Percentiles rank a stretch among this genome's conserved stretches.
phyloP scores from a whole-genome alignment of 2,113 vertebrate species.

The Parotia lawesii region DNA sequence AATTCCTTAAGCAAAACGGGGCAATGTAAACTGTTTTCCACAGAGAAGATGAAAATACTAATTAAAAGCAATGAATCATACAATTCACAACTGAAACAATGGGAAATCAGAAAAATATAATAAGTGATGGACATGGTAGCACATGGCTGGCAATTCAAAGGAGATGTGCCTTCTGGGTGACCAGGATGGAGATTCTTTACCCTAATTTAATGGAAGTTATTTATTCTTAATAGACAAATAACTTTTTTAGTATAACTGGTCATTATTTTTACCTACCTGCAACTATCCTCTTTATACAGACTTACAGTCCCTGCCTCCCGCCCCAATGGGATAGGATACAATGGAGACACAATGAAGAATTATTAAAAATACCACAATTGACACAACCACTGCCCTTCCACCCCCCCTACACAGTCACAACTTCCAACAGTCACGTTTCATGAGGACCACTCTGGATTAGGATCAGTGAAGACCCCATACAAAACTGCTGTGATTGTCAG shows the following conservation, averaged over 20 bases:
- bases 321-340: slow-evolving; percentile 32
- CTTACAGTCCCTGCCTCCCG: slow-evolving; percentile 37
- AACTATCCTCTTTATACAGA: slow-evolving; percentile 54
- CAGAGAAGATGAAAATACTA: slow-evolving; percentile 65
- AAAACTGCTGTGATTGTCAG: background rate
- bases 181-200: slow-evolving; percentile 31
- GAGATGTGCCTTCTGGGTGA: background rate
- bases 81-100: slow-evolving; percentile 57
- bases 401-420: background rate
- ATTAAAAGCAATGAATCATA: slow-evolving; percentile 68
- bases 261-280: slow-evolving; percentile 65
- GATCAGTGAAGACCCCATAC: background rate
- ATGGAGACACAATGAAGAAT: slow-evolving; percentile 43
- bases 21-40: slow-evolving; percentile 73
- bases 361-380: slow-evolving; percentile 30
- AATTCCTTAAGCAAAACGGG: slow-evolving; percentile 53
- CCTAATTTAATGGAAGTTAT: slow-evolving; percentile 17
- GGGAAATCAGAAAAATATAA: slow-evolving; percentile 40
- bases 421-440: background rate
- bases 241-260: slow-evolving; percentile 19
- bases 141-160: slow-evolving; percentile 36
- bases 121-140: slow-evolving; percentile 31
- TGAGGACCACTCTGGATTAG: background rate
- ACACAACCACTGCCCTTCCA: background rate
- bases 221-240: slow-evolving; percentile 40